Evolutionary conservation across 2,888 invertebrate species (phyloP), one percentile per base, ranked within the genome.

Genomic region (Lepas anatifera): DNA sequence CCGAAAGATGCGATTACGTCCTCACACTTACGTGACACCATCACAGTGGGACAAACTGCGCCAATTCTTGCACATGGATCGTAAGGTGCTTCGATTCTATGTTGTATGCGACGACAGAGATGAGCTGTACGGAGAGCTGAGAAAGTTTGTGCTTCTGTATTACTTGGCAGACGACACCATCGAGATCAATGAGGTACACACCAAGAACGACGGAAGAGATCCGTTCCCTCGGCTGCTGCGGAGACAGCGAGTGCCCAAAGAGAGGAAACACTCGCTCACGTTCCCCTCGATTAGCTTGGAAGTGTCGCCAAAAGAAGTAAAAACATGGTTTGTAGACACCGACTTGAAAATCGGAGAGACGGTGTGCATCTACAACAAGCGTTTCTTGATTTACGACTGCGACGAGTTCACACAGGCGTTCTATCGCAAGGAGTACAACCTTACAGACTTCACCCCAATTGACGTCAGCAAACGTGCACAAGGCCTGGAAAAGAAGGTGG

Each of bases 151-250:
- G 76, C 79, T 95, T 70, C 82, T 87, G 76, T 94, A 91, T 79
- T 92, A 88, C 78, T 81, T 94, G 32, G 86, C 87, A 69, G 92
- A 94, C 77, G 90, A 93, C 77, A 89, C 88, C 0, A 84, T 94
- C 69, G 86, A 89, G 70, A 83, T 94, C 1, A 86, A 88, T 77
- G 90, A 91, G 80, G 81, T 89, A 18, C 87, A 87, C 76, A 85
- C 84, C 71, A 83, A 84, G 25, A 88, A 87, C 77, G 87, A 87
- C 73, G 91, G 91, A 0, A 85, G 88, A 73, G 90, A 92, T 79
- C 89, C 89, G 0, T 88, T 87, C 78, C 87, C 89, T 1, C 79
- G 88, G 73, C 81, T 92, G 37, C 82, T 94, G 69, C 87, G 86
- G 76, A 87, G 88, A 79, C 89, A 85, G 68, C 90, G 88, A 80